Evolutionary conservation across 1,140 invertebrate species (phyloP), one percentile per base, ranked within the genome.

Genomic region (Riptortus pedestris): DNA sequence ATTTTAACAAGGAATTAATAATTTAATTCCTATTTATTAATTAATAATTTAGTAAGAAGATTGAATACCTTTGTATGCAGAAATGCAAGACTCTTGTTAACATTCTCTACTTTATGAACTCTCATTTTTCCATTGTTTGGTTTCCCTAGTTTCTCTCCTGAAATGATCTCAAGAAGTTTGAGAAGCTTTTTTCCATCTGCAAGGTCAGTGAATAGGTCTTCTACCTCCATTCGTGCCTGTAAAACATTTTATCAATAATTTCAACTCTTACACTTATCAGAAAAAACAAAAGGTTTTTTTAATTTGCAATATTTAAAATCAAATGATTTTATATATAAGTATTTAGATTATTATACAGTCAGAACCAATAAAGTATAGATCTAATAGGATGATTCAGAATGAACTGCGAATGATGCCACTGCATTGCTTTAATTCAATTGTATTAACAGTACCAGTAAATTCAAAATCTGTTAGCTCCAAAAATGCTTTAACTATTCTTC

Each of bases 91-190:
- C 91, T 94, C 78, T 96, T 97, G 79, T 98, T 99, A 69, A 99
- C 91, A 78, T 99, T 99, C 79, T 99, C 96, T 45, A 99, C 93
- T 81, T 98, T 98, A 78, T 99, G 96, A 26, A 99, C 96, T 70
- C 96, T 80, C 90, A 99, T 96, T 66, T 88, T 84, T 22, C 96
- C 96, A 74, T 88, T 91, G 80, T 98, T 99, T 63, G 96, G 95
- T 70, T 95, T 89, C 38, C 92, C 94, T 67, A 99, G 80, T 73
- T 95, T 92, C 78, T 99, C 96, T 14, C 96, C 95, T 62, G 93
- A 97, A 75, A 99, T 98, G 70, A 98, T 98, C 82, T 99, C 96
- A 73, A 99, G 80, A 60, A 99, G 83, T 78, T 97, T 97, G 65
- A 99, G 83, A 59, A 99, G 81, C 71, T 95, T 90, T 73, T 89